Conservation (phyloP, 2,888 invertebrate species). For the Eilema griseolum region DNA sequence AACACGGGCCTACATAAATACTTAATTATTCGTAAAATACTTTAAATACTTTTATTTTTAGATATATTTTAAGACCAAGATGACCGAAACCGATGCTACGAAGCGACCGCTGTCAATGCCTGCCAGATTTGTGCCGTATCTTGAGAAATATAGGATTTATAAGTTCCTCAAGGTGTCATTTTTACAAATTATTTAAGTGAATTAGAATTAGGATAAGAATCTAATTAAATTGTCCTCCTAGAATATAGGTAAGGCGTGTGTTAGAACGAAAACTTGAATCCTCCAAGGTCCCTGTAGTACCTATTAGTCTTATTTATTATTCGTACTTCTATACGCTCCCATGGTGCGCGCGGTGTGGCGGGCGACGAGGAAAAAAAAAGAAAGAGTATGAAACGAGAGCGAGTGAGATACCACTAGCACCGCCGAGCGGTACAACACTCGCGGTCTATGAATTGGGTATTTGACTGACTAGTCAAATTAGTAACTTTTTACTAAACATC, state of each 20-base stretch:
- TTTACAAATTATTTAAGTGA: not conserved
- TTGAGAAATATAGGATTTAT: constrained; percentile 89
- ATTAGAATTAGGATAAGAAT: not conserved
- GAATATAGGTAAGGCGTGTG: not conserved
- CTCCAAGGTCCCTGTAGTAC: not conserved
- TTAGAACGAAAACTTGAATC: not conserved
- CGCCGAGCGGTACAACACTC: too few relatives aligned
- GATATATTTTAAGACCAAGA: constrained; percentile 36
- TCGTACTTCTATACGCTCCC: too few relatives aligned
- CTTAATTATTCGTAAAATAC: not conserved
- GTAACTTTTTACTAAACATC: too few relatives aligned
- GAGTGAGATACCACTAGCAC: too few relatives aligned
- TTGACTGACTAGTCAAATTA: too few relatives aligned
- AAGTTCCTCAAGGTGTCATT: constrained; percentile 87
- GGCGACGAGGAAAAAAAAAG: too few relatives aligned
- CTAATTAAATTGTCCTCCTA: not conserved
- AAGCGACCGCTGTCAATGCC: constrained; percentile 76
- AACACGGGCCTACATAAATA: not conserved
- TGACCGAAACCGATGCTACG: constrained; percentile 81
- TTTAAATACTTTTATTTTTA: not conserved
- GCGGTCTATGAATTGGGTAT: too few relatives aligned
- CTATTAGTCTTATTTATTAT: too few relatives aligned
- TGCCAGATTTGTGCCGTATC: constrained; percentile 86
- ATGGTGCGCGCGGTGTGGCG: too few relatives aligned
- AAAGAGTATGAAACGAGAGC: too few relatives aligned